These are phyloP conservation scores for Sycobia sp. DNA, from an alignment of 1,140 invertebrate species.

Conservation along the genomic window DNA sequence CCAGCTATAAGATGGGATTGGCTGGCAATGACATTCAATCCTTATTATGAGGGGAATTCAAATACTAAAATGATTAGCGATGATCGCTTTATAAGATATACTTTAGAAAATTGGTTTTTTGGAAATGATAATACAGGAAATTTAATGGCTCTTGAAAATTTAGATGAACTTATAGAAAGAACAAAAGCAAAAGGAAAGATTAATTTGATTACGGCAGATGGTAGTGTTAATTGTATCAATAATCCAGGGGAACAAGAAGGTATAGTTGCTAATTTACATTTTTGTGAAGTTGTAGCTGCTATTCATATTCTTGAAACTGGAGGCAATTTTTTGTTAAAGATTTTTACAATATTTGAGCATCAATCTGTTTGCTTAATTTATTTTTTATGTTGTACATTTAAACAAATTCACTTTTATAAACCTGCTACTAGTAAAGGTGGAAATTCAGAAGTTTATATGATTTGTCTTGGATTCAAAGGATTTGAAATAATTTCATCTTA, in stretches of 20 bases:
- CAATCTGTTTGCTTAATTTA: slow-evolving; percentile 80
- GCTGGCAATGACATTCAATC: slow-evolving; percentile 86
- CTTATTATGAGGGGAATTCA: slow-evolving; percentile 87
- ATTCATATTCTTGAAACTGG: slow-evolving; percentile 72
- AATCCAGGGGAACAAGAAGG: slow-evolving; percentile 86
- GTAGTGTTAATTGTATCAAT: slow-evolving; percentile 85
- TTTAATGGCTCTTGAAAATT: slow-evolving; percentile 73
- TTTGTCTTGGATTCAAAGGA: slow-evolving; percentile 75
- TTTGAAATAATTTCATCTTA: slow-evolving; percentile 53
- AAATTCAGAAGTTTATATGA: slow-evolving; percentile 91
- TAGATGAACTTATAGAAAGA: slow-evolving; percentile 65
- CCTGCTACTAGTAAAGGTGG: slow-evolving; percentile 90
- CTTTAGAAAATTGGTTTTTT: slow-evolving; percentile 83
- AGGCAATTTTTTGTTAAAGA: slow-evolving; percentile 87
- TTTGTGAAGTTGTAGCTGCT: slow-evolving; percentile 80
- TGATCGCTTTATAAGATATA: slow-evolving; percentile 82
- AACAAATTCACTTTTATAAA: slow-evolving; percentile 78
- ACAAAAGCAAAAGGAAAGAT: slow-evolving; percentile 54
- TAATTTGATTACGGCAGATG: slow-evolving; percentile 86
- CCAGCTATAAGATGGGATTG: slow-evolving; percentile 76
- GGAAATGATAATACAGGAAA: slow-evolving; percentile 84
- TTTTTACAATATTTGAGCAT: slow-evolving; percentile 90
- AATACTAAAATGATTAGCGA: slow-evolving; percentile 77
- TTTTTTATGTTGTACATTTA: slow-evolving; percentile 77
- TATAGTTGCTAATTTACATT: slow-evolving; percentile 76